Percentiles rank a stretch among this genome's conserved stretches.
phyloP scores from a whole-genome alignment of 2,888 invertebrate species.

The Anticlea derivata region DNA sequence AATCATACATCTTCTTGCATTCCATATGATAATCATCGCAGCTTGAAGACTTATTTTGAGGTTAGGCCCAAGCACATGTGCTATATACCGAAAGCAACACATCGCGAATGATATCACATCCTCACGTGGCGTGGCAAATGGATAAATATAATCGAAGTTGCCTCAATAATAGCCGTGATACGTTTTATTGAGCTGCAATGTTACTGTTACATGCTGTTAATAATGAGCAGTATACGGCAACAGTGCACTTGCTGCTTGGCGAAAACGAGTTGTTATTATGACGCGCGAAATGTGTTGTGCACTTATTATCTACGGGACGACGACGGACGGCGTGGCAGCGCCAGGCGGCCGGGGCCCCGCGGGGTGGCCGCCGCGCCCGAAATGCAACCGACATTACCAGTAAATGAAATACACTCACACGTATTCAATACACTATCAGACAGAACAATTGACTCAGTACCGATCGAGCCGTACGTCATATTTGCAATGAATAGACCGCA shows the following conservation, averaged over 20 bases:
- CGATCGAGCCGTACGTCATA: background rate
- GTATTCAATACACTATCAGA: conserved; percentile 4
- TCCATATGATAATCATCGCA: background rate
- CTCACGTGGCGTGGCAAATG: background rate
- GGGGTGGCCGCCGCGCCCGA: conserved; percentile 68
- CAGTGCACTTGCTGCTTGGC: conserved; percentile 49
- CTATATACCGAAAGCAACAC: background rate
- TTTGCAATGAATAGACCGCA: background rate
- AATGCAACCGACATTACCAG: conserved; percentile 47
- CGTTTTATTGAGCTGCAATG: conserved; percentile 5
- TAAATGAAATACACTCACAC: conserved; percentile 13
- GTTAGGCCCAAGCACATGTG: conserved; percentile 10
- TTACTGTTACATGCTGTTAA: conserved; percentile 41
- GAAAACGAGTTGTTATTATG: conserved; percentile 53
- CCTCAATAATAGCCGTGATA: background rate
- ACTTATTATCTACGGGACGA: conserved; percentile 72
- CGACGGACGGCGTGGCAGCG: too few species aligned
- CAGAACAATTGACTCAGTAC: conserved; percentile 1
- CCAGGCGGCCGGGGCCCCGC: conserved; percentile 61
- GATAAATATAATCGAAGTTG: conserved; percentile 3
- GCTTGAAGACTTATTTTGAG: background rate
- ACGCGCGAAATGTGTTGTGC: conserved; percentile 66
- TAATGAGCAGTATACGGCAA: conserved; percentile 30
- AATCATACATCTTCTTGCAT: too few species aligned
- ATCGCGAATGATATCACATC: background rate